Base-by-base conservation (phyloP, 2,113 vertebrate species). In the Thalassoma bifasciatum region DNA sequence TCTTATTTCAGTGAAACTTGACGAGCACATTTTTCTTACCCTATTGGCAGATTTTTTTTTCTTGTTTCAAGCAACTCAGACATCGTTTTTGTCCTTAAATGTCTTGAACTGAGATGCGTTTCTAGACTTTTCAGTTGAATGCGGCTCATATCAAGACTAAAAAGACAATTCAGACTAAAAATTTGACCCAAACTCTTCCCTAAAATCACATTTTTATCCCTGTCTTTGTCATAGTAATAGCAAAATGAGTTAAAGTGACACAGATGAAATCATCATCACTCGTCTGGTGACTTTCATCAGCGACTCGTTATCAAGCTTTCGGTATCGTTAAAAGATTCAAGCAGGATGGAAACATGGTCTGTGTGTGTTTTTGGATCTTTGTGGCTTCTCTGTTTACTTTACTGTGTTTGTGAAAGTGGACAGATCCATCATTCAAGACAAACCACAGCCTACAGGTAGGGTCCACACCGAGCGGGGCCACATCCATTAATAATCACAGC, bases 351-450 rank as follows among this genome's bases (percentile, higher is more conserved):
- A 13, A 62, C 30, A 30, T 30, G 30, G 30, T 6, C 30, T 30
- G 30, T 30, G 30, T 30, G 30, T 30, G 3, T 30, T 30, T 30
- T 30, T 44, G 54, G 51, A 54, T 78, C 26, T 72, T 34, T 46
- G 51, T 63, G 4, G 60, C 68, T 34, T 54, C 62, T 65, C 8
- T 75, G 72, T 90, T 73, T 79, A 68, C 74, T 72, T 49, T 75
- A 57, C 42, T 68, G 51, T 53, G 17, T 72, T 59, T 71, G 22
- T 75, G 21, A 50, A 66, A 75, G 47, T 1, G 40, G 71, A 86
- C 78, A 77, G 77, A 82, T 71, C 37, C 53, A 70, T 86, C 72
- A 69, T 69, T 84, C 54, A 82, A 75, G 68, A 51, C 63, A 76
- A 77, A 12, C 50, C 24, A 11, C 34, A 60, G 76, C 72, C 78